These are phyloP conservation scores for Drosophila pseudotalamancana DNA, from an alignment of 2,888 invertebrate genomes.

Conservation along the genomic window DNA sequence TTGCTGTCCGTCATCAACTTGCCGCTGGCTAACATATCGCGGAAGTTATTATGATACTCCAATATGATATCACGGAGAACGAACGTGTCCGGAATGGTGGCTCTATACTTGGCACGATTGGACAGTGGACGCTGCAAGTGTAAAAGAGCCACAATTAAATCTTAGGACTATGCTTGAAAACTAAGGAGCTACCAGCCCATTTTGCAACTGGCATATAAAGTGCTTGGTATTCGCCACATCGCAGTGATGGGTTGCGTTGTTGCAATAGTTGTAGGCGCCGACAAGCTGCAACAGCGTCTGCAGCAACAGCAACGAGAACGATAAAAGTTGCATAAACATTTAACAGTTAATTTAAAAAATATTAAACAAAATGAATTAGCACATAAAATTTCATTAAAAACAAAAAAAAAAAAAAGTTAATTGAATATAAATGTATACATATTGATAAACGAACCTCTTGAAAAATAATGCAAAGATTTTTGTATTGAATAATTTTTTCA, in stretches of 20 bases:
- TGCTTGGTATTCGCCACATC: neutral
- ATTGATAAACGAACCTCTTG: no score
- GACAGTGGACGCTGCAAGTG: constrained; percentile 22
- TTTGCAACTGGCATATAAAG: constrained; percentile 41
- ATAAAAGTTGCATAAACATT: constrained; percentile 1
- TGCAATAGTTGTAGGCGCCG: constrained; percentile 46
- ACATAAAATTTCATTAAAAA: neutral
- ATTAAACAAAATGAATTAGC: neutral
- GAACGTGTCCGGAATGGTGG: constrained; percentile 44
- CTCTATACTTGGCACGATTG: neutral
- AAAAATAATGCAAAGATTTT: neutral
- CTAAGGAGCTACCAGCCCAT: constrained; percentile 16
- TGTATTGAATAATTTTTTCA: constrained; percentile 23
- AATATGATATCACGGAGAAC: constrained; percentile 14
- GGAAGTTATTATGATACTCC: constrained; percentile 24
- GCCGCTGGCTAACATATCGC: constrained; percentile 50
- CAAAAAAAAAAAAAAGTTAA: neutral
- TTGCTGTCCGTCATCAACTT: neutral
- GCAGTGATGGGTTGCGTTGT: constrained; percentile 20
- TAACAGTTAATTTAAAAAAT: neutral
- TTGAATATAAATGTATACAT: no score
- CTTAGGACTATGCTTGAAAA: neutral
- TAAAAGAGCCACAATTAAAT: neutral
- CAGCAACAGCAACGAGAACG: neutral
- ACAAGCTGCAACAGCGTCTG: neutral